Conservation (phyloP, 2,797 vertebrate genomes). For the Rhynchonycteris naso region DNA sequence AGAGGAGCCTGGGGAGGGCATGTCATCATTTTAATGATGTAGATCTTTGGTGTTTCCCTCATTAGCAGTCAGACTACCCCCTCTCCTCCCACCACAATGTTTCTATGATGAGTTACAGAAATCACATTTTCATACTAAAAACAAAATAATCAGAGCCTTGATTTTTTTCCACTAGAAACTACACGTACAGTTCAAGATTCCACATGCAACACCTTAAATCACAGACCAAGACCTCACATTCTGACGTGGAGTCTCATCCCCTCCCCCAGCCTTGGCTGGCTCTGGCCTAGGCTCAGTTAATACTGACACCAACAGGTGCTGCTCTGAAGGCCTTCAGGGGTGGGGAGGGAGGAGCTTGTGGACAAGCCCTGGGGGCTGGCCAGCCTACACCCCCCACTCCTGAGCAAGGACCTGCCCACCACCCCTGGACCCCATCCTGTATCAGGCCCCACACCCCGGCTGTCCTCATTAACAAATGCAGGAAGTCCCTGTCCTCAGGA, state of each 20-base stretch:
- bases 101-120: constrained; percentile 89
- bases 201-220: constrained; percentile 90
- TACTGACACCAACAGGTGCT: constrained; percentile 81
- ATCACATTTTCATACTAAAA: constrained; percentile 90
- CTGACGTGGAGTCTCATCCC: constrained; percentile 81
- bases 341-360: neutral
- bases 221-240: constrained; percentile 87
- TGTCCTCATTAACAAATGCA: neutral
- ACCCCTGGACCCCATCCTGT: neutral
- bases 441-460: neutral
- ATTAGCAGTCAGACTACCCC: constrained; percentile 87
- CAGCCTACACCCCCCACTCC: constrained; percentile 65
- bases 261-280: constrained; percentile 77
- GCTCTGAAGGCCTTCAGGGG: neutral
- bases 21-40: constrained; percentile 89
- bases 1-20: constrained; percentile 83
- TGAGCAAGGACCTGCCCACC: constrained; percentile 54
- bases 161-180: constrained; percentile 90
- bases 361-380: constrained; percentile 61
- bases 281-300: constrained; percentile 77
- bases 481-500: constrained; percentile 41
- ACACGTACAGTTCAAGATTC: constrained; percentile 90
- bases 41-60: constrained; percentile 90
- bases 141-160: constrained; percentile 88
- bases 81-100: constrained; percentile 84